phyloP scores from a whole-genome alignment of 2,113 vertebrate species.

The Pachycephala philippinensis region DNA sequence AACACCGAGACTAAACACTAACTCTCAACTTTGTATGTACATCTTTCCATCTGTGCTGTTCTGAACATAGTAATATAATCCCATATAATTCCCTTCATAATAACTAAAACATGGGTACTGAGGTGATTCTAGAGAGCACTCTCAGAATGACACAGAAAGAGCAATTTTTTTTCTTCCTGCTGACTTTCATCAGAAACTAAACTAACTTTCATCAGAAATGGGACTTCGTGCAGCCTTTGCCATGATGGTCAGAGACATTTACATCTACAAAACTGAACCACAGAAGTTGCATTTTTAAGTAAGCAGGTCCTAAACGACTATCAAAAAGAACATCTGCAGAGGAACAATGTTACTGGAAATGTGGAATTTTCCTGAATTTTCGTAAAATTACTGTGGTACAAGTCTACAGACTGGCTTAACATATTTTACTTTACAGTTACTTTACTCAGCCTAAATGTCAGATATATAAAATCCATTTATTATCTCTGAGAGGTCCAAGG shows the following conservation, averaged over 20 bases:
- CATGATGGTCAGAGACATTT: background rate
- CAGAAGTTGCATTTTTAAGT: background rate
- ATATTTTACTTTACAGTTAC: background rate
- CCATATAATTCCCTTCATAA: background rate
- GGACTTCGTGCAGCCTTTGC: background rate
- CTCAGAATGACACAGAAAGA: background rate
- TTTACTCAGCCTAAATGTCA: background rate
- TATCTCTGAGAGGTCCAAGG: background rate
- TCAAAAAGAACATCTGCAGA: background rate
- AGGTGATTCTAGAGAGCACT: background rate
- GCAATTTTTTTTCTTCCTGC: background rate
- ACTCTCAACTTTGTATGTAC: background rate
- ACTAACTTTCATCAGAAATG: no score
- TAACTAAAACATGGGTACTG: background rate
- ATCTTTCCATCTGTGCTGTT: background rate
- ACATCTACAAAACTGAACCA: background rate
- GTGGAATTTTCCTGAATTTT: background rate
- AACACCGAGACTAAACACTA: background rate
- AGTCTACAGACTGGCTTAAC: background rate
- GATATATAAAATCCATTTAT: background rate
- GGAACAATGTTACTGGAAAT: background rate
- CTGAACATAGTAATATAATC: background rate
- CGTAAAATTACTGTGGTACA: background rate
- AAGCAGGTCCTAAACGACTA: background rate
- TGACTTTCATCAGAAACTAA: background rate